Percentiles rank a stretch among this genome's conserved stretches.
These are phyloP conservation scores for Hyposoter didymator DNA, from an alignment of 2,888 invertebrate genomes.

Conservation along the genomic window DNA sequence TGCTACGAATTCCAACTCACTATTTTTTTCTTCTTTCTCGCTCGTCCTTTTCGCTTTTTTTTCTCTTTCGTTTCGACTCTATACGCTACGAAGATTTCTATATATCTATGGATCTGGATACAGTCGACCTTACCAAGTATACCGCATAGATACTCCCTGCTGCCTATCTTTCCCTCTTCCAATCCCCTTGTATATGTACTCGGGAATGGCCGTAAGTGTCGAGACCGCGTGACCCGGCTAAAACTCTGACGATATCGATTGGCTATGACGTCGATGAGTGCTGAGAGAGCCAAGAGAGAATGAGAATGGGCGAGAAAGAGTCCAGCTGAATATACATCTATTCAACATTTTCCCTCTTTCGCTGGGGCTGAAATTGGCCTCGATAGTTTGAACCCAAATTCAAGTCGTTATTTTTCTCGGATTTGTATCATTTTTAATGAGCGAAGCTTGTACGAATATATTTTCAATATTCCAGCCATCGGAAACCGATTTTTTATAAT, in stretches of 20 bases:
- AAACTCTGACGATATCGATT: slow-evolving; percentile 67
- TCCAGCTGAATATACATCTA: slow-evolving; percentile 1
- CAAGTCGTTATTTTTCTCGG: neutral
- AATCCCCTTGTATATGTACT: slow-evolving; percentile 26
- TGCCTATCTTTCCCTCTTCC: slow-evolving; percentile 8
- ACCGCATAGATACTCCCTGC: slow-evolving; percentile 39
- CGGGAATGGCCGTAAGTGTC: slow-evolving; percentile 66
- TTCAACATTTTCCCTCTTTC: neutral
- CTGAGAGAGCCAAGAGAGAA: slow-evolving; percentile 49
- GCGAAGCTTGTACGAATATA: neutral
- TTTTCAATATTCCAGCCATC: neutral
- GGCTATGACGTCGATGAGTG: slow-evolving; percentile 66
- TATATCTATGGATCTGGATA: neutral
- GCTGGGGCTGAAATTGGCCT: neutral
- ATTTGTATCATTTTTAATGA: neutral
- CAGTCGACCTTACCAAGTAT: slow-evolving; percentile 26
- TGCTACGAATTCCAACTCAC: slow-evolving; percentile 48
- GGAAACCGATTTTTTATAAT: slow-evolving; percentile 1
- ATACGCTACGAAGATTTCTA: neutral
- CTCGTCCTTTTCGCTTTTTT: neutral
- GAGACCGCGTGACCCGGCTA: slow-evolving; percentile 68
- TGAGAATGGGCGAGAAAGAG: slow-evolving; percentile 35
- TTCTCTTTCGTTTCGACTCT: neutral
- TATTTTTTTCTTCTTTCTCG: slow-evolving; percentile 10
- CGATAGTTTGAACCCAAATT: slow-evolving; percentile 5